Base-by-base conservation (phyloP, 2,888 invertebrate genomes). In the Perithous albicinctus region DNA sequence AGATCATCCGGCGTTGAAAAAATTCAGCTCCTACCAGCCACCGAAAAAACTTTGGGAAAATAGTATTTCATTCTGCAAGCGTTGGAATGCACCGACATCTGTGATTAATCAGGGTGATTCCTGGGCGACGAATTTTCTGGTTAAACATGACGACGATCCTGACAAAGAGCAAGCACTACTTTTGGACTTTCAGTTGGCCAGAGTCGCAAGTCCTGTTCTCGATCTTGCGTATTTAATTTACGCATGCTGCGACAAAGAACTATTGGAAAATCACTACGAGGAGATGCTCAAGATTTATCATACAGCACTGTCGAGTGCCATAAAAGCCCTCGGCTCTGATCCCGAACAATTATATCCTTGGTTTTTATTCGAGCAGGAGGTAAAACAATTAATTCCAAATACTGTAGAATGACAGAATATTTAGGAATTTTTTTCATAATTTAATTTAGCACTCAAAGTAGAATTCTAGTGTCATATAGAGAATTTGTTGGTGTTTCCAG, bases 91-190 rank as follows among this genome's bases (percentile, higher is more conserved):
- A 1, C 89, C 90, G 51, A 91, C 93, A 32, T 91, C 94, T 0
- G 95, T 95, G 0, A 94, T 96, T 32, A 95, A 94, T 0, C 96
- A 96, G 78, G 96, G 96, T 0, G 96, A 97, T 89, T 94, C 95
- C 46, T 96, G 96, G 96, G 94, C 95, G 0, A 96, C 96, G n/a
- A 96, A 97, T 89, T 96, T 96, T 85, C 89, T 96, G 0, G 94
- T 94, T 7, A 94, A 94, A 54, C 93, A 93, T 72, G 63, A 77
- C 2, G 63, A 43, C 15, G 51, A 85, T 0, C 56, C 51, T 15
- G 83, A 84, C 6, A 86, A 91, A 72, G 82, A 89, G 4, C 93
- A 93, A 78, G 94, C 94, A 0, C 94, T 95, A 85, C 93, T 96
- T 79, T 95, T 96, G 41, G 96, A 96, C 88, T 96, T 96, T 86